These are phyloP conservation scores for Scyliorhinus canicula DNA, from an alignment of 2,797 vertebrate species.

Conservation along the genomic window DNA sequence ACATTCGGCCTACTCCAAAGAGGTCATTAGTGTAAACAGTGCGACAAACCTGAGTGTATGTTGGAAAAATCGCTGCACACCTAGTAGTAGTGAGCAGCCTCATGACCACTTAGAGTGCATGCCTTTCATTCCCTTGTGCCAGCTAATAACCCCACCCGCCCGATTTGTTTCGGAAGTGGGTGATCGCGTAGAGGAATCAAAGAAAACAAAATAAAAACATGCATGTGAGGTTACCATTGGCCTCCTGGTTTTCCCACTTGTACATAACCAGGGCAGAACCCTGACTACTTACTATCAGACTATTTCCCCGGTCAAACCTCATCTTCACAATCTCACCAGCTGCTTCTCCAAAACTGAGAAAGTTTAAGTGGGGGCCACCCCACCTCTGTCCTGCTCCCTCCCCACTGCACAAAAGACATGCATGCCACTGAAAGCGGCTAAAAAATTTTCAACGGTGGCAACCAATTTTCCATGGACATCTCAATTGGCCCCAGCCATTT, in stretches of 20 bases:
- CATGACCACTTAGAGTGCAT: slow-evolving; percentile 2
- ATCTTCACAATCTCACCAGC: neutral
- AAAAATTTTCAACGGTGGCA: neutral
- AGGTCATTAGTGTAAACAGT: slow-evolving; percentile 29
- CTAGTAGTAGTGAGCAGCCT: neutral
- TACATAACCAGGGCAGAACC: slow-evolving; percentile 29
- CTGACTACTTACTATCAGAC: slow-evolving; percentile 1
- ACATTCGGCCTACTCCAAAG: neutral
- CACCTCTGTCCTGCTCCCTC: neutral
- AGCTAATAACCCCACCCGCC: neutral
- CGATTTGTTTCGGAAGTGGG: neutral
- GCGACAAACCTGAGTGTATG: slow-evolving; percentile 34
- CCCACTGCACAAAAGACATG: neutral
- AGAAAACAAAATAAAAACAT: neutral
- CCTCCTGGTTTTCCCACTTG: slow-evolving; percentile 30
- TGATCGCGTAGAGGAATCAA: neutral
- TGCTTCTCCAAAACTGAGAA: neutral
- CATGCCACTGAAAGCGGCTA: neutral
- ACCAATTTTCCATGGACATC: neutral
- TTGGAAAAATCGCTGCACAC: neutral
- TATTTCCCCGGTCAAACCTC: slow-evolving; percentile 19
- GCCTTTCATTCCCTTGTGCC: neutral
- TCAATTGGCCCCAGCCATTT: neutral
- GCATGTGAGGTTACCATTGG: slow-evolving; percentile 24
- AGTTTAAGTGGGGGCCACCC: neutral